Conservation (phyloP, 2,888 invertebrate genomes). For the Acronicta aceris region DNA sequence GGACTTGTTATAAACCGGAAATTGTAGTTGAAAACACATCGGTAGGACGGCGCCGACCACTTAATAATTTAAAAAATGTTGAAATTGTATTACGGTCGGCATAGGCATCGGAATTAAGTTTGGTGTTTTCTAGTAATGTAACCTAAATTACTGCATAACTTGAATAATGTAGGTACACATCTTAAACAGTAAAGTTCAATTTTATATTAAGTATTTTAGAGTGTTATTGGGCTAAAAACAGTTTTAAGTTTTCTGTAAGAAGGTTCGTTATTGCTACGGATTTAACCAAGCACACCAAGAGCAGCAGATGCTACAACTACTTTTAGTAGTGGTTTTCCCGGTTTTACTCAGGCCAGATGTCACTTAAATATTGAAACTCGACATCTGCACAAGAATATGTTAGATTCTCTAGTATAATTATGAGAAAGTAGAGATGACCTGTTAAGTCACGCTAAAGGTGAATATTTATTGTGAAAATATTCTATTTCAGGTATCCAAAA, state of each 20-base stretch:
- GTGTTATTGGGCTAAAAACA: neutral
- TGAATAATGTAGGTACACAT: no score
- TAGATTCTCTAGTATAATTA: neutral
- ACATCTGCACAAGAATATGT: neutral
- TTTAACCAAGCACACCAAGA: neutral
- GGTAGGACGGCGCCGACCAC: neutral
- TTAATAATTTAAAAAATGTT: slow-evolving; percentile 24
- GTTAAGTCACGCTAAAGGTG: no score
- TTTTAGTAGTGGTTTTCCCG: neutral
- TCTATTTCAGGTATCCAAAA: slow-evolving; percentile 49
- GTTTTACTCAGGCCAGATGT: neutral
- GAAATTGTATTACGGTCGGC: slow-evolving; percentile 23
- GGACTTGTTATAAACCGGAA: slow-evolving; percentile 30
- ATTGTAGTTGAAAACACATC: slow-evolving; percentile 13
- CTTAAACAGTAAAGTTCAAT: no score
- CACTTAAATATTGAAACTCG: neutral
- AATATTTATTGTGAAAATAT: neutral
- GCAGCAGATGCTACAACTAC: no score
- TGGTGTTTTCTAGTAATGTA: slow-evolving; percentile 1
- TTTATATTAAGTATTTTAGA: no score
- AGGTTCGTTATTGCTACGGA: neutral
- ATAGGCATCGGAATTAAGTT: neutral
- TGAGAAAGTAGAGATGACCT: neutral
- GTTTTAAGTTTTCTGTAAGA: neutral
- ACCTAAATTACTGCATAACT: no score